Evolutionary conservation across 2,888 invertebrate genomes (phyloP).

Genomic region (Calephelis perditalis): DNA sequence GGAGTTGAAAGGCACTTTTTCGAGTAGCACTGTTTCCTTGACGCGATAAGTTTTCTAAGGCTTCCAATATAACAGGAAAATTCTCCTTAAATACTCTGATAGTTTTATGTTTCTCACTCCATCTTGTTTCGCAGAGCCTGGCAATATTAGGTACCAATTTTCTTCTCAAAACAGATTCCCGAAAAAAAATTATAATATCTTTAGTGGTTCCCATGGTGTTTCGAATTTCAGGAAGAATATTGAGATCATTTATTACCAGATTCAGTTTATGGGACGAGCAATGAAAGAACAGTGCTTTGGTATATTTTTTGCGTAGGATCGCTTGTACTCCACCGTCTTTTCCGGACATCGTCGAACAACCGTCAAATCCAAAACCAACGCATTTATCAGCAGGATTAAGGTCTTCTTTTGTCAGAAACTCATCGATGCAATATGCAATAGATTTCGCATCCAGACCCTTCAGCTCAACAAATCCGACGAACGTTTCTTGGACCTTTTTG

Average conservation of each 20-base stretch:
- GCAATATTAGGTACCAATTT: constrained; percentile 35
- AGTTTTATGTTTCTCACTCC: constrained; percentile 28
- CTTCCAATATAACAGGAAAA: constrained; percentile 25
- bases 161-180: constrained; percentile 34
- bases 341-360: constrained; percentile 28
- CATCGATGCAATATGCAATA: constrained; percentile 24
- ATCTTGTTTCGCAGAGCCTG: constrained; percentile 26
- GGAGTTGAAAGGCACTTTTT: constrained; percentile 34
- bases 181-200: constrained; percentile 27
- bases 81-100: constrained; percentile 31
- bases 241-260: constrained; percentile 25
- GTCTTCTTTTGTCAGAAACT: constrained; percentile 14
- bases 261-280: constrained; percentile 24
- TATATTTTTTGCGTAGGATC: constrained; percentile 23
- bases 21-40: constrained; percentile 18
- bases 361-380: constrained; percentile 22
- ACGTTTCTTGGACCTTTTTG: constrained; percentile 23
- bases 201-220: constrained; percentile 27
- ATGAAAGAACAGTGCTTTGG: constrained; percentile 24
- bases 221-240: constrained; percentile 27
- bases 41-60: neutral
- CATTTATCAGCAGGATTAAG: constrained; percentile 2
- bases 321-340: constrained; percentile 24
- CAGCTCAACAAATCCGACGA: constrained; percentile 24
- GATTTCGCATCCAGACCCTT: constrained; percentile 29